A percentile compares a stretch with the other conserved stretches of the same genome.
Conservation (phyloP, 2,888 invertebrate species). For the Amiota minor region DNA sequence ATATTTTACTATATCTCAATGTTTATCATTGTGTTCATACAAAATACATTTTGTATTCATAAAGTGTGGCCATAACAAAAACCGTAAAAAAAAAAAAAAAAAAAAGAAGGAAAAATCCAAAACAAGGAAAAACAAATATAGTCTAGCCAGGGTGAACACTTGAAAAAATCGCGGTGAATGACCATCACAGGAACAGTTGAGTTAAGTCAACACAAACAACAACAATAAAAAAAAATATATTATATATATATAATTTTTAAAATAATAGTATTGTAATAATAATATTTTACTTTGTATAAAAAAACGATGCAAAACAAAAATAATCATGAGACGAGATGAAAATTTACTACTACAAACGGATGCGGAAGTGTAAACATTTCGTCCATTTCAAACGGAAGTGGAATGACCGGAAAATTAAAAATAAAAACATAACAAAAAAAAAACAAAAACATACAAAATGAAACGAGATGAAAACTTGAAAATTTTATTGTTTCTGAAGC, state of each 20-base stretch:
- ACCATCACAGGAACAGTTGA: not conserved
- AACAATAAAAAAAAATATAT: too few species aligned
- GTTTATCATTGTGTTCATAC: not conserved
- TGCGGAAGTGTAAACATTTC: constrained; percentile 19
- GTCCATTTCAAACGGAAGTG: not conserved
- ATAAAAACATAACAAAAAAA: not conserved
- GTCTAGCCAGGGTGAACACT: not conserved
- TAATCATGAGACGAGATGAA: not conserved
- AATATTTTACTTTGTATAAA: too few species aligned
- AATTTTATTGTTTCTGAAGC: too few species aligned
- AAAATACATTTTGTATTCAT: constrained; percentile 10
- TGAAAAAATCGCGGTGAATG: not conserved
- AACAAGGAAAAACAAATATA: not conserved
- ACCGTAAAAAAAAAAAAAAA: not conserved
- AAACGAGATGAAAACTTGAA: too few species aligned
- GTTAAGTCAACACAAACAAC: not conserved
- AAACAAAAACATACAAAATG: not conserved
- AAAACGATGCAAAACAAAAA: too few species aligned
- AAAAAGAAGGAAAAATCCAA: not conserved
- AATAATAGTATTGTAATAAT: too few species aligned
- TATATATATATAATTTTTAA: too few species aligned
- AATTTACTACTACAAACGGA: constrained; percentile 14
- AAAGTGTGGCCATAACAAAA: not conserved
- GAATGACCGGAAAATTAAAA: constrained; percentile 19
- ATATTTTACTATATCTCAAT: not conserved